Percentiles rank a stretch among this genome's conserved stretches.
These are phyloP conservation scores for Heliopora coerulea DNA, from an alignment of 92 coral and sea anemone genomes.

Conservation along the genomic window DNA sequence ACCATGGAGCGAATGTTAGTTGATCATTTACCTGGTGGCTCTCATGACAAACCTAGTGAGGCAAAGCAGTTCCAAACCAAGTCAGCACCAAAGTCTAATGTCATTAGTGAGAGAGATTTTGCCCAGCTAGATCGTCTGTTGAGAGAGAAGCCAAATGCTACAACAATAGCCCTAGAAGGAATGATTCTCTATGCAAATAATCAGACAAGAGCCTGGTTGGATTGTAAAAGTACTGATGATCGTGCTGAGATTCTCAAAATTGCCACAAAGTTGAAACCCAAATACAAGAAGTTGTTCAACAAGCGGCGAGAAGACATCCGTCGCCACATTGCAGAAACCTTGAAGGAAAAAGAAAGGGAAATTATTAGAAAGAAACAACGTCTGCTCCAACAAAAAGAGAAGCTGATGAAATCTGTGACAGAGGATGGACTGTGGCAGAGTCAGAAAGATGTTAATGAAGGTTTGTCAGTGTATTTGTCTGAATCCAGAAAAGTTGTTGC, in stretches of 20 bases:
- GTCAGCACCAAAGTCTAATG: conserved; percentile 42
- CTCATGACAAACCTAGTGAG: conserved; percentile 36
- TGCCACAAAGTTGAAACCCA: conserved; percentile 18
- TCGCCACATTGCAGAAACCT: conserved; percentile 31
- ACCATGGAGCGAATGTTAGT: conserved; percentile 40
- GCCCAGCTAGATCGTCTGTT: conserved; percentile 36
- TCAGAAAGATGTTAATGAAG: conserved; percentile 32
- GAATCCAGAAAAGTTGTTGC: too few relatives aligned
- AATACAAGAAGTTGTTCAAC: conserved; percentile 24
- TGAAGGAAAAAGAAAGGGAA: conserved; percentile 35
- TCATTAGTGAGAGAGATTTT: conserved; percentile 31
- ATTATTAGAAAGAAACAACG: conserved; percentile 37
- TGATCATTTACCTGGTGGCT: conserved; percentile 45
- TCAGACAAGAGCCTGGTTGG: conserved; percentile 35
- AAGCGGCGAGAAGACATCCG: conserved; percentile 31
- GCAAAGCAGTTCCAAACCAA: conserved; percentile 4
- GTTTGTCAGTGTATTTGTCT: too few relatives aligned
- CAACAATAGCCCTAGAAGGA: conserved; percentile 29
- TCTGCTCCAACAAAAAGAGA: conserved; percentile 30
- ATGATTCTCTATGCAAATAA: conserved; percentile 35
- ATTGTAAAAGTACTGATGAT: conserved; percentile 24
- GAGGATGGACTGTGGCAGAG: conserved; percentile 53
- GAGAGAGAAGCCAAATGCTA: conserved; percentile 39
- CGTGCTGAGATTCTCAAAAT: conserved; percentile 11
- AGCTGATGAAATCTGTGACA: conserved; percentile 24